phyloP scores from a whole-genome alignment of 1,140 invertebrate species.

The Dinoponera quadriceps region DNA sequence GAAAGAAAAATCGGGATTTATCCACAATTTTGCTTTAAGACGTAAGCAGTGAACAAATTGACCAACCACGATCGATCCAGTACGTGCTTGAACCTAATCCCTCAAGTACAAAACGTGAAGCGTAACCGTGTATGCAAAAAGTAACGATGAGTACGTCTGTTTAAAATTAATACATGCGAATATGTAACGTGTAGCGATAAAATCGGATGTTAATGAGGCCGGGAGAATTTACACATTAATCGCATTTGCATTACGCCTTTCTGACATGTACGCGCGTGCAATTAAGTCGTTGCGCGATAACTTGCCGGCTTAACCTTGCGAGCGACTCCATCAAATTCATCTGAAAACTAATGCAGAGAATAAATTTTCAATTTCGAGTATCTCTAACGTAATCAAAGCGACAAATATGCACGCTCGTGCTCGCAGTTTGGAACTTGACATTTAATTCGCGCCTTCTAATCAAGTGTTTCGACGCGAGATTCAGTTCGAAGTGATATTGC shows the following conservation, averaged over 20 bases:
- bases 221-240: too few species aligned
- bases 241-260: background rate
- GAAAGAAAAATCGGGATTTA: too few species aligned
- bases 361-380: background rate
- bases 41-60: too few species aligned
- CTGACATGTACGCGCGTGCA: background rate
- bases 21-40: too few species aligned
- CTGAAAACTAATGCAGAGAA: too few species aligned
- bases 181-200: background rate
- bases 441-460: too few species aligned
- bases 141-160: background rate
- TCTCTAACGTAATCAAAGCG: background rate
- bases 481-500: background rate
- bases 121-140: slow-evolving; percentile 6
- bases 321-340: too few species aligned
- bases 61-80: too few species aligned
- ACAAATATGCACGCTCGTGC: too few species aligned
- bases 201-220: background rate
- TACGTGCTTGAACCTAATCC: slow-evolving; percentile 72
- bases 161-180: slow-evolving; percentile 2
- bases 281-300: background rate
- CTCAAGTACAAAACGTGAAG: slow-evolving; percentile 56
- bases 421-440: too few species aligned
- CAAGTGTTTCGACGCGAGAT: too few species aligned
- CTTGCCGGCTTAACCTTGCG: background rate